Evolutionary conservation across 2,888 invertebrate genomes (phyloP).

Genomic region (Eurytoma californica): DNA sequence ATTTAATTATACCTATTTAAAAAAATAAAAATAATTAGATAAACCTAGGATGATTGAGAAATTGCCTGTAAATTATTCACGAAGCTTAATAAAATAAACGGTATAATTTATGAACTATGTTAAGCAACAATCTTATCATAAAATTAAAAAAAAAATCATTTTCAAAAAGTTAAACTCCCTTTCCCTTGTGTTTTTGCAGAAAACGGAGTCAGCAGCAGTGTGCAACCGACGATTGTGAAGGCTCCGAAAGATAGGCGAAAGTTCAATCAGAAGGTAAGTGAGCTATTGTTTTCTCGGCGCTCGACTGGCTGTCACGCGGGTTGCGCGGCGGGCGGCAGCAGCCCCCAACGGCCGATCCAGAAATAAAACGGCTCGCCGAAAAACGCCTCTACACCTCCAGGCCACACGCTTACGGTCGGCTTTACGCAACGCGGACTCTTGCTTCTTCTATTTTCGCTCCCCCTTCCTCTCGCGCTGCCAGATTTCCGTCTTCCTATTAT

Average conservation of each 20-base stretch:
- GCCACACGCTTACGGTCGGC: not conserved
- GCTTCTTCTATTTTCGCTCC: constrained; percentile 50
- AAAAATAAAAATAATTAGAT: too few relatives aligned
- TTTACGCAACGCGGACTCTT: constrained; percentile 44
- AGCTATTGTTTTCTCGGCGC: not conserved
- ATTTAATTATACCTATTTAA: too few relatives aligned
- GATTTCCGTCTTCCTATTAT: not conserved
- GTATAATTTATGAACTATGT: too few relatives aligned
- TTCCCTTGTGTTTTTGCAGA: constrained; percentile 65
- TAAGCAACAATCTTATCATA: too few relatives aligned
- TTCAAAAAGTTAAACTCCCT: too few relatives aligned
- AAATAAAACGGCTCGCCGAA: constrained; percentile 35
- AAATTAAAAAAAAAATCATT: too few relatives aligned
- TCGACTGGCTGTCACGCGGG: not conserved
- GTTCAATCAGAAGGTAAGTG: constrained; percentile 76
- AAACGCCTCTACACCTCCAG: constrained; percentile 35
- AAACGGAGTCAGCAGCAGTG: constrained; percentile 66
- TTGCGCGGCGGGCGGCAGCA: not conserved
- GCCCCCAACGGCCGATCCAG: not conserved
- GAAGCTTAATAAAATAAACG: too few relatives aligned
- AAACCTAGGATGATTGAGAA: too few relatives aligned
- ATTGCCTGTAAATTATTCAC: too few relatives aligned
- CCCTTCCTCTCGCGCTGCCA: not conserved
- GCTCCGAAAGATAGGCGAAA: constrained; percentile 76
- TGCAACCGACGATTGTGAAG: constrained; percentile 74